Evolutionary conservation across 2,797 vertebrate genomes (phyloP), one percentile per base, ranked within the genome.

Genomic region (Aplochiton taeniatus): DNA sequence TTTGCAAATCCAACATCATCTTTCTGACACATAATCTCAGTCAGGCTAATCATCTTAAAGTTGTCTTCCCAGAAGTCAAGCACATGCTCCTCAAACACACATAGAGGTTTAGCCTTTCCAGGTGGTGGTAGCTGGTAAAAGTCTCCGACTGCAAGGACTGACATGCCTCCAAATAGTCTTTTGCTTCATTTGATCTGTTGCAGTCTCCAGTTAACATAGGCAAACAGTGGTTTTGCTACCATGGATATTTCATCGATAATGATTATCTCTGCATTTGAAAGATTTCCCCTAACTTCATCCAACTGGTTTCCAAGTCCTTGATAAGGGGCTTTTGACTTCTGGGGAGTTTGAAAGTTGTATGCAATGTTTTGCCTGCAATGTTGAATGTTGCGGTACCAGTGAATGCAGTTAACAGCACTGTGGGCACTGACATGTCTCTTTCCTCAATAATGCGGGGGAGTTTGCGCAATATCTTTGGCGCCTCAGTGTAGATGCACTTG

Each of bases 361-460:
- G 66, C 9, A 69, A 47, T 31, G 61, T 76, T 14, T 75, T 73
- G 6, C 69, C 63, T 9, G 62, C 61, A 47, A 72, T 78, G 18
- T 82, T 80, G 16, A 76, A 82, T 0, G 74, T 75, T 20, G 71
- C 79, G 16, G 70, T 80, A 13, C 76, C 80, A 16, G 70, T 83
- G 18, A 79, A 83, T 19, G 70, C 65, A 6, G 66, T 70, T 7
- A 83, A 20, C 20, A 82, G 18, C 4, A 82, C 72, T 4, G 46
- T 66, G 1, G 70, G 68, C 8, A n/a, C 43, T 1, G 43, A 73
- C 8, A 64, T 31, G 53, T 64, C 60, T 12, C 1, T n/a, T 14
- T 69, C 49, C 7, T 76, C 69, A 53, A 0, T 4, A 1, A 72
- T 7, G 4, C 31, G 13, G 5, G 59, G 55, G 0, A 67, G 48